Percentiles rank a stretch among this genome's conserved stretches.
Conservation (phyloP, 2,888 invertebrate genomes). For the Blera fallax region DNA sequence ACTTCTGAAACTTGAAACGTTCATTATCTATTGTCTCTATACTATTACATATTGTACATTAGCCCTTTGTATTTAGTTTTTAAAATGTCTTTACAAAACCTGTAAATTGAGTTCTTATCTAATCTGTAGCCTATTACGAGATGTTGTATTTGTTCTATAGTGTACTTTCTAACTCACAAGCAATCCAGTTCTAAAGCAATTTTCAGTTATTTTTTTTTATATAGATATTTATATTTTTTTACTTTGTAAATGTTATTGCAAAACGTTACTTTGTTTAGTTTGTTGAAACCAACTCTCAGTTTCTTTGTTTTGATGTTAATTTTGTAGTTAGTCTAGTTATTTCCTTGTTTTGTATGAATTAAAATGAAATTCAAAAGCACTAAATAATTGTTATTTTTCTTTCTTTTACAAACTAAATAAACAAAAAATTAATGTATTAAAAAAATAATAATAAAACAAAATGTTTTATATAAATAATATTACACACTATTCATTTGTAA, state of each 20-base stretch:
- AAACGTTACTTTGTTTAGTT: constrained; percentile 20
- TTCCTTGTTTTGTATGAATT: constrained; percentile 27
- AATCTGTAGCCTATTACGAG: background rate
- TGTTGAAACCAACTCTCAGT: background rate
- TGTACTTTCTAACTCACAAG: background rate
- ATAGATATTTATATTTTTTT: background rate
- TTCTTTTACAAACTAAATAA: constrained; percentile 15
- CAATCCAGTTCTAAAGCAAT: background rate
- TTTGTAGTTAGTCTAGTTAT: constrained; percentile 31
- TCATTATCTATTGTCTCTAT: too few relatives aligned
- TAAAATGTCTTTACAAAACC: background rate
- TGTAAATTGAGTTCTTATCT: background rate
- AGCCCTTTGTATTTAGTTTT: background rate
- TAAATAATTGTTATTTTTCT: constrained; percentile 28
- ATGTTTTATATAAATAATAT: constrained; percentile 13
- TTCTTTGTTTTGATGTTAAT: constrained; percentile 35
- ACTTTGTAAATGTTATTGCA: constrained; percentile 55
- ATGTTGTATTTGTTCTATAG: background rate
- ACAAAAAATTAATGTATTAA: background rate
- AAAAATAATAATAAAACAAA: constrained; percentile 8
- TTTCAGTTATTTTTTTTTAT: background rate
- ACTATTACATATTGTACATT: background rate
- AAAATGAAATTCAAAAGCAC: constrained; percentile 2
- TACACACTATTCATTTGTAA: constrained; percentile 46
- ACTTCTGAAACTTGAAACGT: too few relatives aligned